Conservation (phyloP, 37 sponge, comb jelly and placozoan genomes). For the Amphimedon queenslandica region DNA sequence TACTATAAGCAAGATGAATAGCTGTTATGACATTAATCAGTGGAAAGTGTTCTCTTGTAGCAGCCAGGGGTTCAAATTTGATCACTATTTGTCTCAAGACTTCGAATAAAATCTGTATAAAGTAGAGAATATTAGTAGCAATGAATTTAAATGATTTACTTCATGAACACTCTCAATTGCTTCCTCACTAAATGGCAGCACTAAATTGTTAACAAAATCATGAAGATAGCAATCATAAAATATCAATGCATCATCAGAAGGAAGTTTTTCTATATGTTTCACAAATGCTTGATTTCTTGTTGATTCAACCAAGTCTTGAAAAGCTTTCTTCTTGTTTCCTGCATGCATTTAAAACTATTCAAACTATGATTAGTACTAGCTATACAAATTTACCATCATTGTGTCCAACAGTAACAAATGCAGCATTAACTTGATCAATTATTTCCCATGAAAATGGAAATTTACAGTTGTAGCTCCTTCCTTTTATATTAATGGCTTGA, state of each 20-base stretch:
- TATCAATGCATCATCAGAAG: neutral
- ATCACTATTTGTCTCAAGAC: neutral
- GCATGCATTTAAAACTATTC: neutral
- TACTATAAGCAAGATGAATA: neutral
- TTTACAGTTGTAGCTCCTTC: neutral
- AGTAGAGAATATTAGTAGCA: neutral
- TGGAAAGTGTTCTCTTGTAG: slow-evolving; percentile 1
- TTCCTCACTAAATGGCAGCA: neutral
- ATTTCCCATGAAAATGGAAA: slow-evolving; percentile 11
- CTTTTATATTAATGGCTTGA: neutral
- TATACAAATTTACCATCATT: neutral
- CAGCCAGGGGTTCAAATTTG: neutral
- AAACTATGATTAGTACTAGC: neutral
- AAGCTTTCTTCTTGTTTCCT: neutral
- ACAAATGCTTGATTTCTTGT: neutral
- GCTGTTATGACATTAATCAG: neutral
- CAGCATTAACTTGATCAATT: slow-evolving; percentile 7
- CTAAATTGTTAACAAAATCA: neutral
- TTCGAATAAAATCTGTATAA: neutral
- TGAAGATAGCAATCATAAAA: slow-evolving; percentile 8
- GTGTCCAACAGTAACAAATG: neutral
- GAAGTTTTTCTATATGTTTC: neutral
- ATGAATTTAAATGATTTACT: neutral
- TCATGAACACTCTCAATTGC: neutral
- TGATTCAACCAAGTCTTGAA: neutral